These are phyloP conservation scores for Cydia fagiglandana DNA, from an alignment of 1,140 invertebrate genomes.

Conservation along the genomic window DNA sequence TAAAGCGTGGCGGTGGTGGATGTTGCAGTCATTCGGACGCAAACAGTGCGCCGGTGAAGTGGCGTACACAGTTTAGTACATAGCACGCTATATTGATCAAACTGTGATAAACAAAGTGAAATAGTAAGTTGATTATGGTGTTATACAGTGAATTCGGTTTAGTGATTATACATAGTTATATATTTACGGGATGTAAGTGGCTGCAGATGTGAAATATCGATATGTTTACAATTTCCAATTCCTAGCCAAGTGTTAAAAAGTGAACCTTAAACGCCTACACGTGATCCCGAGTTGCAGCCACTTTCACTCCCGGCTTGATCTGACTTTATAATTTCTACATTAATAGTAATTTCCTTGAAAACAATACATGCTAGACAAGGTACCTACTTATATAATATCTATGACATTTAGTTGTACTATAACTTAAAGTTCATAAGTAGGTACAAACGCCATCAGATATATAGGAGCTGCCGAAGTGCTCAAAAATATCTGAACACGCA, in stretches of 20 bases:
- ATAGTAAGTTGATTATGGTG: constrained; percentile 62
- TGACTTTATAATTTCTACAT: not conserved
- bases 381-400: not conserved
- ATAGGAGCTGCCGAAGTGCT: no score
- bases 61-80: constrained; percentile 53
- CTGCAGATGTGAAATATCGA: not conserved
- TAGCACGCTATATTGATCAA: constrained; percentile 36
- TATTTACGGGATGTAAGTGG: not conserved
- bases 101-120: constrained; percentile 64
- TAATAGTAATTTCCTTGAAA: not conserved
- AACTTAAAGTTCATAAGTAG: no score
- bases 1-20: constrained; percentile 70
- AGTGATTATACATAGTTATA: not conserved
- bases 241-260: not conserved
- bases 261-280: not conserved
- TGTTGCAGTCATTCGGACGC: constrained; percentile 70
- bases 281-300: constrained; percentile 13
- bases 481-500: no score
- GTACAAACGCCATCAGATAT: no score
- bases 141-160: constrained; percentile 2
- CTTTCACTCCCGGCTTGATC: constrained; percentile 1
- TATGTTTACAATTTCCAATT: not conserved
- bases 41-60: constrained; percentile 70
- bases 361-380: constrained; percentile 30
- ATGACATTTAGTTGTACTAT: no score